Evolutionary conservation across 2,797 vertebrate genomes (phyloP).

Genomic region (Mormyrops boulengeri): DNA sequence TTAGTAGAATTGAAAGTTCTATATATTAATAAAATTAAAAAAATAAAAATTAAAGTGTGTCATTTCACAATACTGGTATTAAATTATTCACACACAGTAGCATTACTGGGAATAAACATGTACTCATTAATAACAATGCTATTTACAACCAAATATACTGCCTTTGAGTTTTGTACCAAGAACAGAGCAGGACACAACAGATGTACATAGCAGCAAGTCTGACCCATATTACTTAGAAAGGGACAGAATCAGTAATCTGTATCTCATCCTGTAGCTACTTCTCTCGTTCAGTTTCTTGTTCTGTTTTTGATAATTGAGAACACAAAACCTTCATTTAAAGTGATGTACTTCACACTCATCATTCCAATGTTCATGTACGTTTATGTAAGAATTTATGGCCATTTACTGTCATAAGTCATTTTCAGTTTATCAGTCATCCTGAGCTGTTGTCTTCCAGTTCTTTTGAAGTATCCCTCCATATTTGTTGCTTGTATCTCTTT

Average conservation of each 20-base stretch:
- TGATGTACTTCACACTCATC: neutral
- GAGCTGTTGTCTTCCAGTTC: neutral
- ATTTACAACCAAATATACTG: slow-evolving; percentile 52
- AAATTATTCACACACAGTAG: slow-evolving; percentile 51
- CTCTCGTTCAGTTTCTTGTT: neutral
- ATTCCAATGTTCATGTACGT: neutral
- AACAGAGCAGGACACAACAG: slow-evolving; percentile 49
- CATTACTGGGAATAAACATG: slow-evolving; percentile 47
- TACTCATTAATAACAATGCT: slow-evolving; percentile 50
- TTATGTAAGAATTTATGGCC: neutral
- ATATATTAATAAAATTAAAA: slow-evolving; percentile 48
- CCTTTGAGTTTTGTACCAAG: slow-evolving; percentile 45
- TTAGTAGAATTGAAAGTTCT: slow-evolving; percentile 42
- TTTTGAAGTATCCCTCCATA: neutral
- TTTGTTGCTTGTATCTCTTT: neutral
- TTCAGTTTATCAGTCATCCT: slow-evolving; percentile 6
- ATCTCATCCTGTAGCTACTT: neutral
- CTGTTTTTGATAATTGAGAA: neutral
- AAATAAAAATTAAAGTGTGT: slow-evolving; percentile 55
- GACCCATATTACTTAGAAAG: slow-evolving; percentile 37
- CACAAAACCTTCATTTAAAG: neutral
- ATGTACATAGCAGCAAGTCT: slow-evolving; percentile 51
- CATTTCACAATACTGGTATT: slow-evolving; percentile 45
- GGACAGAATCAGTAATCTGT: slow-evolving; percentile 8
- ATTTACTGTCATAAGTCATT: neutral